Evolutionary conservation across 2,888 invertebrate genomes (phyloP), one percentile per base, ranked within the genome.

Genomic region (Parelbella ahira): DNA sequence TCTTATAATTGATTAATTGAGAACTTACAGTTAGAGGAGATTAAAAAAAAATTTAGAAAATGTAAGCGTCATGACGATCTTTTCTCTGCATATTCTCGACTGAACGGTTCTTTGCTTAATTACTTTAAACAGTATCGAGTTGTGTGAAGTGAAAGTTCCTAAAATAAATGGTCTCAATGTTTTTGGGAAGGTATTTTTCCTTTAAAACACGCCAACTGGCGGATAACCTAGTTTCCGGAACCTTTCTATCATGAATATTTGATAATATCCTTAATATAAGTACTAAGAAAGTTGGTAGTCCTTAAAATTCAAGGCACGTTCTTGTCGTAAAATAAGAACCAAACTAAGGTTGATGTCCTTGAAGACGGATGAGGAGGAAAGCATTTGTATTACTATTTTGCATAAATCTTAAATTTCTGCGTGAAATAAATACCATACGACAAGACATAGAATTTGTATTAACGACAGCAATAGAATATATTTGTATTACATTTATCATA

Each of bases 271-370:
- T 36, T 34, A 24, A 34, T 34, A 13, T 33, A 12, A 3, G 25
- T 47, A 45, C 42, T 43, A 49, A 37, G 53, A 54, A 54, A 54
- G 50, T 53, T 41, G 37, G 37, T 38, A 30, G 27, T 37, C 37
- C 24, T 46, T 47, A 19, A 12, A 39, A 55, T 52, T 53, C 51
- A 20, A 34, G 29, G 21, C 50, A 51, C 51, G 51, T 12, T 42
- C 20, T 19, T 24, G 24, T 43, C 38, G 39, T 43, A 52, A 50
- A 52, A 48, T 48, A 48, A 45, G 39, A 47, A 50, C 45, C 42
- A 28, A 48, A 48, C 50, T 52, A 45, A 44, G 47, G 44, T 50
- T 44, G 48, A 46, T 9, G 18, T 49, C 49, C 45, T 51, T 47
- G 28, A 33, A 19, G 13, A 24, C 20, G 15, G 12, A 39, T 41